Base-by-base conservation (phyloP, 1,140 invertebrate genomes). In the Lerema accius region DNA sequence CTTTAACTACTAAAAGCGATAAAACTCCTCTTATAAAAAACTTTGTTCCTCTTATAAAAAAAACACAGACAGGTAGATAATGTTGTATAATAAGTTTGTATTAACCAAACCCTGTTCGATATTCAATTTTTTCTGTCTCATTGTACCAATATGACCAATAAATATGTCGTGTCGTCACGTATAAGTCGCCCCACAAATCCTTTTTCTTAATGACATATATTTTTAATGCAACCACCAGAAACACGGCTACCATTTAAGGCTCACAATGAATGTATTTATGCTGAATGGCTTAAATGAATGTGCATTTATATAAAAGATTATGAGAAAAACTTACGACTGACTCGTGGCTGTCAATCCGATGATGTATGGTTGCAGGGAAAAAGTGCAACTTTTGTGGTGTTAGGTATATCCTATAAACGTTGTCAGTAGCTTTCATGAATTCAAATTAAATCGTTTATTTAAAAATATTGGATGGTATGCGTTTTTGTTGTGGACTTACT, bases 201-300 rank as follows among this genome's bases (percentile, higher is more conserved):
- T 49, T 49, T 49, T 49, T 49, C 46, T 49, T 49, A 49, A 49
- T 49, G 46, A 49, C 46, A 49, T 0, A 49, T 16, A 49, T 49
- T 49, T 49, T 49, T 49, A 49, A 49, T 49, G 28, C 46, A 49
- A 49, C 46, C 46, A 49, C 46, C 46, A 49, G 23, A 26, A 32
- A 49, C 46, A 49, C 19, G 11, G 28, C 11, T 49, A 35, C 46
- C 46, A 10, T 49, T 49, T 49, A 49, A 49, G 46, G 46, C 14
- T 49, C 14, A 49, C 46, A 49, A 49, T 49, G 46, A 49, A 49
- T 49, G 46, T 49, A 49, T 49, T 49, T 49, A 49, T 49, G 28
- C 46, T 49, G 26, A 49, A 49, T 35, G 46, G 26, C 19, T 49
- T 49, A 49, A 49, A 49, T 49, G 11, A 49, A 49, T 49, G 46